Conservation (phyloP, 2,797 vertebrate species). For the Sebastes melanostomus region DNA sequence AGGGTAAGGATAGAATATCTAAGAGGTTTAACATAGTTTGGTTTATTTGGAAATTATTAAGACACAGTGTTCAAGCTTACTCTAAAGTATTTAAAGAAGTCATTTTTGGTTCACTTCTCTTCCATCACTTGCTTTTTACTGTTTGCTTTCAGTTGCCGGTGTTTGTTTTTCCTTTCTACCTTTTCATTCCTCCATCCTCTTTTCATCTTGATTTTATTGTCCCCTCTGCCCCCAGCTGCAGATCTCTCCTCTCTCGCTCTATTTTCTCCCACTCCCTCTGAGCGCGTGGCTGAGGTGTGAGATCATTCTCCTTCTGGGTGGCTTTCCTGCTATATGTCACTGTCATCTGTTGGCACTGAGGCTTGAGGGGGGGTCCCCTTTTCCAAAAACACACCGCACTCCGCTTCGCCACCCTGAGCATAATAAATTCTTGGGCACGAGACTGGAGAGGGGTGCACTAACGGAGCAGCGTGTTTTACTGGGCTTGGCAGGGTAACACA, state of each 20-base stretch:
- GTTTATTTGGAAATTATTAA: conserved; percentile 34
- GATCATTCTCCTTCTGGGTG: conserved; percentile 85
- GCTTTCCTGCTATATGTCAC: conserved; percentile 86
- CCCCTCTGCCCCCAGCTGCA: conserved; percentile 64
- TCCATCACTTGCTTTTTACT: not conserved
- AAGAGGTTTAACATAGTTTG: conserved; percentile 39
- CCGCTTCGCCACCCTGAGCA: conserved; percentile 64
- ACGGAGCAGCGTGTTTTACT: conserved; percentile 69
- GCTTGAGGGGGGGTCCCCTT: conserved; percentile 75
- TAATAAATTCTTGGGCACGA: conserved; percentile 77
- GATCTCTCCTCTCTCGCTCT: conserved; percentile 43
- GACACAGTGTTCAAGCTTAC: conserved; percentile 14
- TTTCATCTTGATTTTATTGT: conserved; percentile 70
- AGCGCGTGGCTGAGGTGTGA: conserved; percentile 81
- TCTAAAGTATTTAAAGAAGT: conserved; percentile 21
- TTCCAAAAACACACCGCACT: conserved; percentile 67
- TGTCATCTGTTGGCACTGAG: conserved; percentile 82
- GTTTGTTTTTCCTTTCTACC: conserved; percentile 43
- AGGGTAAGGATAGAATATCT: conserved; percentile 25
- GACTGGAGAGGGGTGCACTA: conserved; percentile 61
- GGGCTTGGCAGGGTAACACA: conserved; percentile 68
- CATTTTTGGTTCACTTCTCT: not conserved
- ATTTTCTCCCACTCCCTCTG: conserved; percentile 60
- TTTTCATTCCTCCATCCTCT: conserved; percentile 41
- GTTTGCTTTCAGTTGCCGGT: conserved; percentile 17